phyloP scores from a whole-genome alignment of 2,888 invertebrate genomes.

The Rotaria magnacalcarata region DNA sequence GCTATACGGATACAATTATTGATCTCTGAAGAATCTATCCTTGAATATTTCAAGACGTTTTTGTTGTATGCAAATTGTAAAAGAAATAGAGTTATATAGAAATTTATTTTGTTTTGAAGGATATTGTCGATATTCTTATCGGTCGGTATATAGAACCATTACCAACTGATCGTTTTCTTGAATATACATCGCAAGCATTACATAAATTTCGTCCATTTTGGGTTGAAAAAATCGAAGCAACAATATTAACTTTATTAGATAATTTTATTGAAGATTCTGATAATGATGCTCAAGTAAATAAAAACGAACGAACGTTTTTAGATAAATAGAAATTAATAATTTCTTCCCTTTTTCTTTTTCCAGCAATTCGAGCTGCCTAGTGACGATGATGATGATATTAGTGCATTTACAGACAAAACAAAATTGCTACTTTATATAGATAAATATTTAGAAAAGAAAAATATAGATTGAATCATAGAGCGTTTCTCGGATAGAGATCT shows the following conservation, averaged over 20 bases:
- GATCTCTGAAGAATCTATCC: constrained; percentile 74
- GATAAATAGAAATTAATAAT: background rate
- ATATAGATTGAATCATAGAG: no score
- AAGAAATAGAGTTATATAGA: no score
- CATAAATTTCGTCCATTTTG: constrained; percentile 77
- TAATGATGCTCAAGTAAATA: constrained; percentile 66
- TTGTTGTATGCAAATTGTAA: constrained; percentile 58
- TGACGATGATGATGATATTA: background rate
- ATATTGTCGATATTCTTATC: constrained; percentile 84
- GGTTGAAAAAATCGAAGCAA: constrained; percentile 73
- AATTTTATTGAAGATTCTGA: constrained; percentile 90
- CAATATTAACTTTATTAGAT: constrained; percentile 74
- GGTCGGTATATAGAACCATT: constrained; percentile 90
- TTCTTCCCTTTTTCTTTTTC: background rate
- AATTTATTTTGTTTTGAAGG: constrained; percentile 68
- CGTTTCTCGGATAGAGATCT: no score
- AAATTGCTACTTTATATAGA: constrained; percentile 39
- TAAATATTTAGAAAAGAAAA: no score
- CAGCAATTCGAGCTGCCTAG: background rate
- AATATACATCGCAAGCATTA: constrained; percentile 73
- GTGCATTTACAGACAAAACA: constrained; percentile 36
- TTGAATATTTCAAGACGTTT: constrained; percentile 69
- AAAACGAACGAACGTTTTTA: no score
- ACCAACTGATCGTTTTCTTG: constrained; percentile 73
- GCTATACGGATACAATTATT: constrained; percentile 74